phyloP scores from a whole-genome alignment of 2,113 vertebrate species.

The Zosterops japonicus region DNA sequence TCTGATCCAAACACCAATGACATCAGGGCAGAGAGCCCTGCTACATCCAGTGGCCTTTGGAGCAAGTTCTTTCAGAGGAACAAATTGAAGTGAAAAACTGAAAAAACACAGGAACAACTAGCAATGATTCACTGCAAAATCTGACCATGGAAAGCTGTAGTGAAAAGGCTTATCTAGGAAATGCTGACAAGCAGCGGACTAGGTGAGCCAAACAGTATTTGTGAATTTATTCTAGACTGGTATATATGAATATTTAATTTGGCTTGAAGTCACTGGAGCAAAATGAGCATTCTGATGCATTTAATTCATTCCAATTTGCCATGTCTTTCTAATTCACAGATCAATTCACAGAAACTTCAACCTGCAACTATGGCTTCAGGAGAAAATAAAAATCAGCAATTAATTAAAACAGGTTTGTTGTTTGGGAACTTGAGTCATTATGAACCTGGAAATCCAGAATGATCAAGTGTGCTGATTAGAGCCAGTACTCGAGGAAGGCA shows the following conservation, averaged over 20 bases:
- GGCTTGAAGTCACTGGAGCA: slow-evolving; percentile 68
- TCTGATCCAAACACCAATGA: slow-evolving; percentile 1
- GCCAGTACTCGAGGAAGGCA: background rate
- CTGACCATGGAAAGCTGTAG: slow-evolving; percentile 63
- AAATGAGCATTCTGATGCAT: slow-evolving; percentile 69
- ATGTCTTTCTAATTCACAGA: slow-evolving; percentile 69
- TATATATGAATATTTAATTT: slow-evolving; percentile 75
- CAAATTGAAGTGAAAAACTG: slow-evolving; percentile 34
- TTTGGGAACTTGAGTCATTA: slow-evolving; percentile 42
- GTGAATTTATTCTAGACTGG: slow-evolving; percentile 74
- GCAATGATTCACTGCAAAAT: slow-evolving; percentile 63
- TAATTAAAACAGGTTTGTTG: slow-evolving; percentile 55
- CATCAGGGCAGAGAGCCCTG: background rate
- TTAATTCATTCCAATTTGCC: slow-evolving; percentile 71
- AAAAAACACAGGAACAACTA: slow-evolving; percentile 21
- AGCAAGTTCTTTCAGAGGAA: background rate
- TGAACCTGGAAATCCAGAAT: slow-evolving; percentile 38
- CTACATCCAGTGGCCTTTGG: background rate
- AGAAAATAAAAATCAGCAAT: slow-evolving; percentile 33
- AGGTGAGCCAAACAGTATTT: slow-evolving; percentile 71
- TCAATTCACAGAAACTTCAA: slow-evolving; percentile 64
- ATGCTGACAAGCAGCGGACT: slow-evolving; percentile 70
- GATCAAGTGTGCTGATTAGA: background rate
- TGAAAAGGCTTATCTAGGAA: slow-evolving; percentile 68
- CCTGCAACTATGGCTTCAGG: slow-evolving; percentile 12